Evolutionary conservation across 2,888 invertebrate species (phyloP).

Genomic region (Eretmocerus hayati): DNA sequence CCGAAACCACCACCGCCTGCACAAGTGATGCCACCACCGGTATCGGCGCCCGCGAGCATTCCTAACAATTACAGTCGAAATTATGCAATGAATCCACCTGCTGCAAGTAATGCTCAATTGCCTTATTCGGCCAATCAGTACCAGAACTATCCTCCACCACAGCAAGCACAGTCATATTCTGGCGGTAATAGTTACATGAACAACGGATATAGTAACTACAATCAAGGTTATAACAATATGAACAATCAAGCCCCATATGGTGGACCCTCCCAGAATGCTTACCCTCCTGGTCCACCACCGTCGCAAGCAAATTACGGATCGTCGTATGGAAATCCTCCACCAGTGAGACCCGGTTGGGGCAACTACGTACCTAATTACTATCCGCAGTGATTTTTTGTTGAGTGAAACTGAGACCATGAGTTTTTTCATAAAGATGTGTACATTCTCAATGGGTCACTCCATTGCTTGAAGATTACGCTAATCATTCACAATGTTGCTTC

Average conservation of each 20-base stretch:
- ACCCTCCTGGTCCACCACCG: conserved; percentile 30
- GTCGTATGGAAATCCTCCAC: conserved; percentile 24
- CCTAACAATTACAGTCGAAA: conserved; percentile 29
- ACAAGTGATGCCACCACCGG: neutral
- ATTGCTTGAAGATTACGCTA: too few relatives aligned
- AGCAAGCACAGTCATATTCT: conserved; percentile 29
- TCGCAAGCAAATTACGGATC: conserved; percentile 31
- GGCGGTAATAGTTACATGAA: conserved; percentile 35
- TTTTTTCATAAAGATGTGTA: neutral
- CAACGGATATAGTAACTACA: conserved; percentile 40
- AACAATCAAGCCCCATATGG: conserved; percentile 22
- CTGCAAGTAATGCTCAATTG: conserved; percentile 20
- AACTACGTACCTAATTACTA: too few relatives aligned
- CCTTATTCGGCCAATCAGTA: conserved; percentile 33
- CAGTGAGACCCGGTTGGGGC: conserved; percentile 20
- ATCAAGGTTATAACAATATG: conserved; percentile 32
- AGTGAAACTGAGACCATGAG: neutral
- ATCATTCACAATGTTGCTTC: neutral
- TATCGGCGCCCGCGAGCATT: conserved; percentile 4
- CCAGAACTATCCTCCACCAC: conserved; percentile 28
- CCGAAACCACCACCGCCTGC: neutral
- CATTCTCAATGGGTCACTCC: too few relatives aligned
- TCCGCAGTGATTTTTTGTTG: conserved; percentile 41
- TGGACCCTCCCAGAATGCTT: conserved; percentile 29
- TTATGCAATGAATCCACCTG: conserved; percentile 24